Evolutionary conservation across 37 sponge, comb jelly and placozoan species (phyloP).

Genomic region (Theonella swinhoei): DNA sequence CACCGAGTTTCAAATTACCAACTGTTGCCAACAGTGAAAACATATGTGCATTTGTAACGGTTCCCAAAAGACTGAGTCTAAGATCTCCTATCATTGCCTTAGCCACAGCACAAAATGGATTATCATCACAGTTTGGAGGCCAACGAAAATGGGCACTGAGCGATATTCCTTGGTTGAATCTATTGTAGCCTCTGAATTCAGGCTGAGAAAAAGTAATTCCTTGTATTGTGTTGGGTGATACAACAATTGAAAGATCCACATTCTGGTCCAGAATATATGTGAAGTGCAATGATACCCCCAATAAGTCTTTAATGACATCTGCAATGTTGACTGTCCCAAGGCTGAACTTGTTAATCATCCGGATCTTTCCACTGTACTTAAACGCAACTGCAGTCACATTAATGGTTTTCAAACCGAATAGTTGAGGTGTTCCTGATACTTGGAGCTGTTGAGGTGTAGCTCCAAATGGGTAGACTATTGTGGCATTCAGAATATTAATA

Average conservation of each 20-base stretch:
- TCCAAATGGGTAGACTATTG: neutral
- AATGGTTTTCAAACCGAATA: neutral
- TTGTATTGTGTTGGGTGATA: neutral
- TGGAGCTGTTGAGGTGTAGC: neutral
- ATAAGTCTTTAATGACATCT: neutral
- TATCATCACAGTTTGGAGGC: conserved; percentile 1
- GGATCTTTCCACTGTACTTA: neutral
- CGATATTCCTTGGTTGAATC: neutral
- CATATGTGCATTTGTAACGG: neutral
- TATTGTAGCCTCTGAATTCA: too few species aligned
- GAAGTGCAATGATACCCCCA: neutral
- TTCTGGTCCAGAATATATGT: neutral
- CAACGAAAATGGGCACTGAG: neutral
- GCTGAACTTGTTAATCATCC: neutral
- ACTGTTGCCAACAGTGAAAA: conserved; percentile 2
- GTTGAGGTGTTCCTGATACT: neutral
- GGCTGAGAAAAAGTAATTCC: neutral
- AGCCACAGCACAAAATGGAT: conserved; percentile 26
- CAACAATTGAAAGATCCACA: neutral
- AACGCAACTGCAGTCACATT: neutral
- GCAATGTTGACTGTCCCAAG: neutral
- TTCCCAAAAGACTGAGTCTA: neutral
- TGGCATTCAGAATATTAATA: neutral
- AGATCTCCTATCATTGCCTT: conserved; percentile 23
- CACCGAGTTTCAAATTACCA: neutral